Base-by-base conservation (phyloP, 2,797 vertebrate species). In the Characodon lateralis region DNA sequence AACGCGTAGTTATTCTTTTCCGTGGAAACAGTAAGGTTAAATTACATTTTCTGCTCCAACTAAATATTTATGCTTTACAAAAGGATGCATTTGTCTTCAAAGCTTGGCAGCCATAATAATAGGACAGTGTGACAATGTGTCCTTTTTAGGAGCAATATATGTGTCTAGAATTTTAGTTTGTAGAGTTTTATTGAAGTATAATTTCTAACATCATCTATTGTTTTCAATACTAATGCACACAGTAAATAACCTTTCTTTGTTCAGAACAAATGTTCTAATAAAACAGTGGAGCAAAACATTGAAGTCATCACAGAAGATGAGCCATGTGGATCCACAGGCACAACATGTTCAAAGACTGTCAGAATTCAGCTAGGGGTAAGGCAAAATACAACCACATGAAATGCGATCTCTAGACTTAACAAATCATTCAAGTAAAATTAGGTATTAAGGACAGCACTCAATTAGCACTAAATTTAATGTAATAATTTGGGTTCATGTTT, bases 321-420 rank as follows among this genome's bases (percentile, higher is more conserved):
- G 69, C 97, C 96, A 28, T 99, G 98, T 82, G 98, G 98, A 58
- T 95, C 96, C 59, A 97, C 97, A 0, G 97, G 97, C 5, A 96
- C 96, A 77, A 97, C 97, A 50, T 99, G 98, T 88, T 97, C 98
- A 82, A 99, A 98, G 93, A 93, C 93, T 81, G 95, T 99, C 87
- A 95, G 96, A 91, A 87, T 99, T 83, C 95, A 97, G 53, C 87
- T 98, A 26, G 96, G 95, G 95, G 98, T 99, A 93, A 95, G 93
- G 76, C 35, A 7, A 39, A 18, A 59, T 63, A 7, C 39, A 50
- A 8, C 5, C 56, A 82, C 8, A 75, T 20, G 2, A 48, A 0
- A 55, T 43, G 31, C 51, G 8, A 16, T 55, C 41, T 55, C 7
- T 74, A 24, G 66, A 22, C 6, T 2, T 53, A 14, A 73, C 20